Evolutionary conservation across 2,113 vertebrate genomes (phyloP).

Genomic region (Mystacornis crossleyi): DNA sequence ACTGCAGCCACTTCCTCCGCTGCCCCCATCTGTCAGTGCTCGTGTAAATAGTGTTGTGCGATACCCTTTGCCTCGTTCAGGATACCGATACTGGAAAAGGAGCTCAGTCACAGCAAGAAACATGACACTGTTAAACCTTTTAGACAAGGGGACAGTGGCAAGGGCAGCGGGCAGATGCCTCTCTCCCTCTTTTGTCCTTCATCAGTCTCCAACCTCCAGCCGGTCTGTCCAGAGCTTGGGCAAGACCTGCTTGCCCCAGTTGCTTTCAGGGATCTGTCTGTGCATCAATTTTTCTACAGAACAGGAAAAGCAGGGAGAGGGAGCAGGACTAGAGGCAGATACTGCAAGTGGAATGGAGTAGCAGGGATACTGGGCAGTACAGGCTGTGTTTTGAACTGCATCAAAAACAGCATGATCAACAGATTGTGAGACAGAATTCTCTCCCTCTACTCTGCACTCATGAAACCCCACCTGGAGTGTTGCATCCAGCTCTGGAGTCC

Average conservation of each 20-base stretch:
- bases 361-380: not conserved
- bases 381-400: not conserved
- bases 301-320: not conserved
- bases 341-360: not conserved
- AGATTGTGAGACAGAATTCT: not conserved
- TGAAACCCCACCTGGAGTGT: not conserved
- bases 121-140: not conserved
- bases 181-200: not conserved
- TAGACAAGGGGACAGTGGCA: not conserved
- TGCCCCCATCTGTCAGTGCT: not conserved
- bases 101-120: not conserved
- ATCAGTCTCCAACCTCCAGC: not conserved
- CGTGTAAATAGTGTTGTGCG: not conserved
- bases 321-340: not conserved
- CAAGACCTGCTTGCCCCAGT: not conserved
- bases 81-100: accelerated
- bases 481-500: not conserved
- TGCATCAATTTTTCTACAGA: not conserved
- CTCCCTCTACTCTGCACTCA: accelerated
- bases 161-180: not conserved
- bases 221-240: not conserved
- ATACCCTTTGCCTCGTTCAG: not conserved
- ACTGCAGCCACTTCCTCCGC: not conserved
- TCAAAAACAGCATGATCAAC: not conserved
- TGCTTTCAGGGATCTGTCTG: not conserved